phyloP scores from a whole-genome alignment of 2,888 invertebrate genomes.

The Diachrysia chrysitis region DNA sequence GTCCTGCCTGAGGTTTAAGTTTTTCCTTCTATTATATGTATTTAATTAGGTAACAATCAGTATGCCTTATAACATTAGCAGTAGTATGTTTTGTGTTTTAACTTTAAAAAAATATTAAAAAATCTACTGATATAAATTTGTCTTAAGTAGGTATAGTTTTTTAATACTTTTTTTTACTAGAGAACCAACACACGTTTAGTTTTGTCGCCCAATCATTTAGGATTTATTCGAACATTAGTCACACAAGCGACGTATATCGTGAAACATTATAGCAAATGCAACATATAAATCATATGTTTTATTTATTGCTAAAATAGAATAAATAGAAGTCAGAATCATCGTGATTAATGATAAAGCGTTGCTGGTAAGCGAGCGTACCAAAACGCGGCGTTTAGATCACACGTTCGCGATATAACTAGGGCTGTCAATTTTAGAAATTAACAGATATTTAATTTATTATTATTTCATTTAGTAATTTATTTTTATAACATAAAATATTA shows the following conservation, averaged over 20 bases:
- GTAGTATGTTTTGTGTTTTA: no score
- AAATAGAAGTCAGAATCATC: constrained; percentile 58
- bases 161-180: neutral
- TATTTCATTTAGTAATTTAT: no score
- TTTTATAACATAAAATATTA: no score
- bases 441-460: no score
- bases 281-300: constrained; percentile 52
- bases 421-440: no score
- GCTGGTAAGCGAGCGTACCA: constrained; percentile 60
- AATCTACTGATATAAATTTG: no score
- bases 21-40: no score
- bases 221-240: constrained; percentile 18
- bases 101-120: no score
- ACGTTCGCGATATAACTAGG: constrained; percentile 63
- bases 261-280: constrained; percentile 45
- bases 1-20: no score
- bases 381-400: constrained; percentile 66
- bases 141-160: no score
- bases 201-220: neutral
- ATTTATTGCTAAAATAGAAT: constrained; percentile 58
- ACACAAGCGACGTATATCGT: constrained; percentile 25
- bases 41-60: no score
- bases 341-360: constrained; percentile 61
- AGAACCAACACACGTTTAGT: neutral
- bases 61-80: no score